Evolutionary conservation across 2,888 invertebrate species (phyloP).

Genomic region (Apocheima hispidaria): DNA sequence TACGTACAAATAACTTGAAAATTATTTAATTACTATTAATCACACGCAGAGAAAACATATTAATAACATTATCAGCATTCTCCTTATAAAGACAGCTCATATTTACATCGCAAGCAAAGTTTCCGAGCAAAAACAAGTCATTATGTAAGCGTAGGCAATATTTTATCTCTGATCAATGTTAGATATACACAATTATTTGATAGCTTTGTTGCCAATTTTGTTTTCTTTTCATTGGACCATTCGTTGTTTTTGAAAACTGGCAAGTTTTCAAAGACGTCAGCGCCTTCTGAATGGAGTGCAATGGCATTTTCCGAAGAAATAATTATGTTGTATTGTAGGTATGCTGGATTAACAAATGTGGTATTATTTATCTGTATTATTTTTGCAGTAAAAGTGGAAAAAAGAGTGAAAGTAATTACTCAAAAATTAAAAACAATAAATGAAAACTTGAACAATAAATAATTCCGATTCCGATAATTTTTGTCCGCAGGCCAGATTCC

Average conservation of each 20-base stretch:
- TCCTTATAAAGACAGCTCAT: slow-evolving; percentile 29
- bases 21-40: neutral
- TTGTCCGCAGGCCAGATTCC: slow-evolving; percentile 90
- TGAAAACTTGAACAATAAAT: neutral
- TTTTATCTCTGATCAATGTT: slow-evolving; percentile 14
- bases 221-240: no score
- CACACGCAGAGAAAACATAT: neutral
- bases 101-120: slow-evolving; percentile 20
- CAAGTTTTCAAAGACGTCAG: no score
- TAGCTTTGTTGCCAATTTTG: neutral
- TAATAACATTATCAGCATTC: slow-evolving; percentile 7
- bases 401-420: no score
- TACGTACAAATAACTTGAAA: neutral
- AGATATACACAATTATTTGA: neutral
- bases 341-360: no score
- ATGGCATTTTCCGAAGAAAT: no score
- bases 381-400: no score
- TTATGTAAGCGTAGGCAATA: slow-evolving; percentile 14
- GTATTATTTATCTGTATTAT: no score
- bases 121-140: slow-evolving; percentile 19
- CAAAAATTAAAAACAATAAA: no score
- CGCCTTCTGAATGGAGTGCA: no score
- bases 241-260: no score
- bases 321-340: no score
- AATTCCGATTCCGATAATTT: neutral